Evolutionary conservation across 2,113 vertebrate species (phyloP).

Genomic region (Cynoglossus semilaevis): DNA sequence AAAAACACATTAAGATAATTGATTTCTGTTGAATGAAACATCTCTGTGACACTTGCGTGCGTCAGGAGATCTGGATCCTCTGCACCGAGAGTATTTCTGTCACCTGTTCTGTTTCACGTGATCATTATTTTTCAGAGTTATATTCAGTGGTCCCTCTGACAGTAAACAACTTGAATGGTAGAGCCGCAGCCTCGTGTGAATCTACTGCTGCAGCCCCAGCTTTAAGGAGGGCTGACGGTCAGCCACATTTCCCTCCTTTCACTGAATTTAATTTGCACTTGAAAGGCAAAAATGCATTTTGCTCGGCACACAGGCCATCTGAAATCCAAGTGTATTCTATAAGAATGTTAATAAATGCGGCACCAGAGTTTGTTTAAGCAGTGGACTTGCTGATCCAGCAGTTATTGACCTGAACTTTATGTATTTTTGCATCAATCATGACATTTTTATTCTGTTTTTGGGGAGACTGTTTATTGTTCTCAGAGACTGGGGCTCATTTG

Average conservation of each 20-base stretch:
- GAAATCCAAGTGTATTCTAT: background rate
- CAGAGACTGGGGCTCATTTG: background rate
- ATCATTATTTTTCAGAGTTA: background rate
- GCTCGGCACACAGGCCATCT: too few species aligned
- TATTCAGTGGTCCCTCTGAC: conserved; percentile 38
- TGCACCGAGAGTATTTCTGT: too few species aligned
- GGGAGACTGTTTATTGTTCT: too few species aligned
- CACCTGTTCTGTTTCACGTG: too few species aligned
- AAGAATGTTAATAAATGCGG: background rate
- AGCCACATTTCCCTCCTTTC: background rate
- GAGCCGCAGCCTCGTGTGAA: conserved; percentile 26
- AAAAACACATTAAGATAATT: too few species aligned
- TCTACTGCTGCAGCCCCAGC: conserved; percentile 22
- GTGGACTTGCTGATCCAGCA: background rate
- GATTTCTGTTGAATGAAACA: too few species aligned
- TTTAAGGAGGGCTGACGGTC: conserved; percentile 1
- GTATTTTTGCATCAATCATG: background rate
- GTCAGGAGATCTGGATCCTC: too few species aligned
- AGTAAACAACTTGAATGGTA: conserved; percentile 27
- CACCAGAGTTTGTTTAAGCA: background rate
- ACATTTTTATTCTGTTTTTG: background rate
- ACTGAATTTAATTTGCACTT: conserved; percentile 7
- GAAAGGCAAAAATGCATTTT: conserved; percentile 1
- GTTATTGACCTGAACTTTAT: background rate
- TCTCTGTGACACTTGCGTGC: too few species aligned